phyloP scores from a whole-genome alignment of 2,113 vertebrate species.

The Nansenia antarctica region DNA sequence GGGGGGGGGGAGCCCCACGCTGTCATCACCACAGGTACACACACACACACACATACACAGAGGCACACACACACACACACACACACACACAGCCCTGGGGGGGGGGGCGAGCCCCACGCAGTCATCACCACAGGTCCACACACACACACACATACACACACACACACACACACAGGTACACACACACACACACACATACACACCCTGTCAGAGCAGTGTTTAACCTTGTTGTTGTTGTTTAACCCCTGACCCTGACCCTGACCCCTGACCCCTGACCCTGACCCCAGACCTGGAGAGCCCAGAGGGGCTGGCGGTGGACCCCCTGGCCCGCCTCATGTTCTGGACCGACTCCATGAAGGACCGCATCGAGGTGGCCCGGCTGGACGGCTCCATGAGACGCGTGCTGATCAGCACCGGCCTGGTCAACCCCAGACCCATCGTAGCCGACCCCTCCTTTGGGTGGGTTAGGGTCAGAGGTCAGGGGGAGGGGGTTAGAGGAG shows the following conservation, averaged over 20 bases:
- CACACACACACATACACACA: too few relatives aligned
- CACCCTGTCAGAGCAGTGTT: too few relatives aligned
- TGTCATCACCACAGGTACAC: slow-evolving; percentile 82
- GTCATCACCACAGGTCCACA: background rate
- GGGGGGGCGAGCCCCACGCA: background rate
- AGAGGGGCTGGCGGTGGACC: slow-evolving; percentile 90
- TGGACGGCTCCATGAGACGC: slow-evolving; percentile 85
- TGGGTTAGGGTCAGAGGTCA: too few relatives aligned
- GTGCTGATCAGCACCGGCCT: slow-evolving; percentile 85
- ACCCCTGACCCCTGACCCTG: background rate
- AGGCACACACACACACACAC: background rate
- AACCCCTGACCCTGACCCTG: background rate
- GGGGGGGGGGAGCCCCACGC: slow-evolving; percentile 78
- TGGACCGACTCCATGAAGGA: slow-evolving; percentile 93
- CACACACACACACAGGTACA: too few relatives aligned
- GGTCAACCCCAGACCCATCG: slow-evolving; percentile 90
- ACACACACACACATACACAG: too few relatives aligned
- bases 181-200: too few relatives aligned
- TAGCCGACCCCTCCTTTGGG: slow-evolving; percentile 83
- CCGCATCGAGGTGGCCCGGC: slow-evolving; percentile 86
- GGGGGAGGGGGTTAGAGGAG: too few relatives aligned
- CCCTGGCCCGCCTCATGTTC: slow-evolving; percentile 88
- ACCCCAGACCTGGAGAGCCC: slow-evolving; percentile 86
- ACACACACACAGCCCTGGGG: background rate
- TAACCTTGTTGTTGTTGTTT: background rate